Percentiles rank a stretch among this genome's conserved stretches.
Evolutionary conservation across 2,888 invertebrate species (phyloP).

Genomic region (Eilema sororculum): DNA sequence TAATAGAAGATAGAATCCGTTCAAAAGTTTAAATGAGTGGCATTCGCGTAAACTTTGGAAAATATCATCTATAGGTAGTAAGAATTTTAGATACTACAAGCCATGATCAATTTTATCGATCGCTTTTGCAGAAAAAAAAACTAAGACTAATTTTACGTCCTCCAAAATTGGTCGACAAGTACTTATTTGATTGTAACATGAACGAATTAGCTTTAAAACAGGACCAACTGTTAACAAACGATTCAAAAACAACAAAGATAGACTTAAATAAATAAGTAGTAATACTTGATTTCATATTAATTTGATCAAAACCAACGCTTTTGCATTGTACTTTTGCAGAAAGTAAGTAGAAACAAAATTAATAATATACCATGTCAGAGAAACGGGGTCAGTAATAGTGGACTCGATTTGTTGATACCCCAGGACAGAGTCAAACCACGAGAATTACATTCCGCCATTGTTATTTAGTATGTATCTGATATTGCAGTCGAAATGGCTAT

Average conservation of each 20-base stretch:
- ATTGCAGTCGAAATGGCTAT: conserved; percentile 19
- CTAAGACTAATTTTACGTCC: no score
- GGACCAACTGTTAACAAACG: background rate
- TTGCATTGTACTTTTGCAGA: background rate
- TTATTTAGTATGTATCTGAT: conserved; percentile 20
- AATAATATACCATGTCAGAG: background rate
- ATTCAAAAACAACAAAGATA: background rate
- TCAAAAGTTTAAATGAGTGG: no score
- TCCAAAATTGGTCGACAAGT: no score
- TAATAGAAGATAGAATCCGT: no score
- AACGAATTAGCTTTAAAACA: background rate
- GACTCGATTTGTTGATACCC: conserved; percentile 5
- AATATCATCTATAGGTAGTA: no score
- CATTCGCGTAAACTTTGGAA: no score
- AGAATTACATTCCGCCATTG: background rate
- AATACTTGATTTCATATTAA: background rate
- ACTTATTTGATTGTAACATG: no score
- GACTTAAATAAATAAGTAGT: background rate
- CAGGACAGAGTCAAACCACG: background rate
- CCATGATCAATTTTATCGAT: no score
- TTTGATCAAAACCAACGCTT: background rate
- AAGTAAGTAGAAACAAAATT: background rate
- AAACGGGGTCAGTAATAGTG: background rate
- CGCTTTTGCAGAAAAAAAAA: no score
- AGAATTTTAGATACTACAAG: no score